Conservation (phyloP, 2,888 invertebrate species). For the Heliconius cydno region DNA sequence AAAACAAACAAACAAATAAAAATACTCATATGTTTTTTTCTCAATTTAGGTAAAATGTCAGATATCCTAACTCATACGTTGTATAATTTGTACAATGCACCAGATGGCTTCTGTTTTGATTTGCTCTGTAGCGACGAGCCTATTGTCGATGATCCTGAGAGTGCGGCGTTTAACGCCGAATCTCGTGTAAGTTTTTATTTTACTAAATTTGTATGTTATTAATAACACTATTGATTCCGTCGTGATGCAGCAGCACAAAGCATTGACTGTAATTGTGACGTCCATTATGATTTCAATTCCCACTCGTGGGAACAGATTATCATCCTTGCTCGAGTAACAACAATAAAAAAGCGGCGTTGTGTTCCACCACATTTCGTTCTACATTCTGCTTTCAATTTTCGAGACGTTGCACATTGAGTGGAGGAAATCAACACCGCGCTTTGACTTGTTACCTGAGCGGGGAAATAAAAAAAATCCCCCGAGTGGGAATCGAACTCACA, state of each 20-base stretch:
- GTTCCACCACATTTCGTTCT: too few relatives aligned
- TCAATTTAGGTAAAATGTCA: slow-evolving; percentile 72
- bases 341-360: too few relatives aligned
- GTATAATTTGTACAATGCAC: slow-evolving; percentile 86
- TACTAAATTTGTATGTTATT: not conserved
- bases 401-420: too few relatives aligned
- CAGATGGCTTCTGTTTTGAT: slow-evolving; percentile 89
- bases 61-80: slow-evolving; percentile 87
- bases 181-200: slow-evolving; percentile 69
- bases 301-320: slow-evolving; percentile 13
- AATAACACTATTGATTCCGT: too few relatives aligned
- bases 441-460: too few relatives aligned
- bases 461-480: not conserved
- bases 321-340: too few relatives aligned
- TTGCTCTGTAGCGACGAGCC: slow-evolving; percentile 86
- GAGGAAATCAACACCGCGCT: too few relatives aligned
- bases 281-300: not conserved
- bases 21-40: not conserved
- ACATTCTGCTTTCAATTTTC: too few relatives aligned
- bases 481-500: not conserved
- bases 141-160: slow-evolving; percentile 84
- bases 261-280: not conserved
- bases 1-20: not conserved
- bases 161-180: slow-evolving; percentile 86
- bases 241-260: too few relatives aligned